Conservation (phyloP, 2,113 vertebrate genomes). For the Piliocolobus tephrosceles region DNA sequence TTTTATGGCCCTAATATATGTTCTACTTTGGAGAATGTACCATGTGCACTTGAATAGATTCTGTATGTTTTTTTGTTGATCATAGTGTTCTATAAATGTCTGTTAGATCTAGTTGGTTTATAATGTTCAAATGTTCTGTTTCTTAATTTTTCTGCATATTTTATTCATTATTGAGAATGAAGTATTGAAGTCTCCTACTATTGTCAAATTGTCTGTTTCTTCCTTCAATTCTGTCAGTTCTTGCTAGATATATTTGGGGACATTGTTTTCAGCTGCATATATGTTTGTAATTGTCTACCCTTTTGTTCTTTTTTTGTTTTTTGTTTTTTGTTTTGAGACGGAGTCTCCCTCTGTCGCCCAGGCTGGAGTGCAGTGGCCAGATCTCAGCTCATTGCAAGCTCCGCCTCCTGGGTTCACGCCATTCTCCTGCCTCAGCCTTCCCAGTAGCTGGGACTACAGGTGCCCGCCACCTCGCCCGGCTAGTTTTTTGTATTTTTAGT, state of each 20-base stretch:
- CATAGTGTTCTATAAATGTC: background rate
- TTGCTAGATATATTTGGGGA: background rate
- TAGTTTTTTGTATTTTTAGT: too few species aligned
- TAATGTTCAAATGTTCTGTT: background rate
- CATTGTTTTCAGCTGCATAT: background rate
- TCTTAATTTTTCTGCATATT: background rate
- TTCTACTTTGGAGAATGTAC: too few species aligned
- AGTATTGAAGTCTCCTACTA: background rate
- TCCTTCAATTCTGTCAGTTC: background rate
- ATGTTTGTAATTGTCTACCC: background rate
- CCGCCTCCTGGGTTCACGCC: too few species aligned
- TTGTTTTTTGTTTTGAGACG: too few species aligned
- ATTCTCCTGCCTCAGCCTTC: too few species aligned
- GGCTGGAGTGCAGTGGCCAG: too few species aligned
- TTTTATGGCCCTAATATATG: too few species aligned
- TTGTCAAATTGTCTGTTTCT: background rate
- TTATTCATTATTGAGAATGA: background rate
- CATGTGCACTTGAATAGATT: background rate
- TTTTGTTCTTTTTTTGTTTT: background rate
- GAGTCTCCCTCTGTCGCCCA: too few species aligned
- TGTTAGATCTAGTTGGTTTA: background rate
- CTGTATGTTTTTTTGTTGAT: background rate
- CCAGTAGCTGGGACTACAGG: too few species aligned
- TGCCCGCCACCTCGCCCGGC: too few species aligned
- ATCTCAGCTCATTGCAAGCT: too few species aligned